Evolutionary conservation across 2,797 vertebrate genomes (phyloP).

Genomic region (Coilia nasus): DNA sequence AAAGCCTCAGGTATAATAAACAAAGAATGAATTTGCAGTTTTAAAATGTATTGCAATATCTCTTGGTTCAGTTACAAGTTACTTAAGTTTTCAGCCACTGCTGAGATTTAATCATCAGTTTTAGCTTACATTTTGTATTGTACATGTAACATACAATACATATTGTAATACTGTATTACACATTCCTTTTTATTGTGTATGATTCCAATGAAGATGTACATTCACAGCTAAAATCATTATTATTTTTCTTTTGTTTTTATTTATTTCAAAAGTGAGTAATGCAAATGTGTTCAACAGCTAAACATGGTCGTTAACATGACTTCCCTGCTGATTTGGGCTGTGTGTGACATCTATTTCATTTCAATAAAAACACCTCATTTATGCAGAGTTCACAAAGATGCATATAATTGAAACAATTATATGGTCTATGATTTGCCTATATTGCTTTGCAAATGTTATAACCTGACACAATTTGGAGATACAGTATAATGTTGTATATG

Average conservation of each 20-base stretch:
- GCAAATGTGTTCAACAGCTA: background rate
- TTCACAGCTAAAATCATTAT: background rate
- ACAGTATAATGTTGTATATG: background rate
- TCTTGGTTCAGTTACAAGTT: constrained; percentile 9
- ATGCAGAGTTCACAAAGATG: background rate
- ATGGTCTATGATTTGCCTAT: background rate
- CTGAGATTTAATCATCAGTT: background rate
- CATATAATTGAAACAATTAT: background rate
- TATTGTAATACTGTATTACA: too few species aligned
- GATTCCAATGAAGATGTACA: constrained; percentile 2
- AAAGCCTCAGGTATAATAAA: constrained; percentile 9
- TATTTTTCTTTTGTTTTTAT: background rate
- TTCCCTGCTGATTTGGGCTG: background rate
- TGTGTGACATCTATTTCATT: background rate
- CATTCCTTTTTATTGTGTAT: constrained; percentile 11
- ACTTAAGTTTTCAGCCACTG: background rate
- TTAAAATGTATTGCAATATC: background rate
- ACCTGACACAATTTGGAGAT: background rate
- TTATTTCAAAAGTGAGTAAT: background rate
- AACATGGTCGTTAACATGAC: background rate
- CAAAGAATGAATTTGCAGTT: background rate
- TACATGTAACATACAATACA: background rate
- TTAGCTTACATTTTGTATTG: background rate
- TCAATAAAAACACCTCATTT: background rate
- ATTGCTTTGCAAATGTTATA: background rate